A percentile compares a stretch with the other conserved stretches of the same genome.
phyloP scores from a whole-genome alignment of 1,140 invertebrate genomes.

The Drosophila obscura region DNA sequence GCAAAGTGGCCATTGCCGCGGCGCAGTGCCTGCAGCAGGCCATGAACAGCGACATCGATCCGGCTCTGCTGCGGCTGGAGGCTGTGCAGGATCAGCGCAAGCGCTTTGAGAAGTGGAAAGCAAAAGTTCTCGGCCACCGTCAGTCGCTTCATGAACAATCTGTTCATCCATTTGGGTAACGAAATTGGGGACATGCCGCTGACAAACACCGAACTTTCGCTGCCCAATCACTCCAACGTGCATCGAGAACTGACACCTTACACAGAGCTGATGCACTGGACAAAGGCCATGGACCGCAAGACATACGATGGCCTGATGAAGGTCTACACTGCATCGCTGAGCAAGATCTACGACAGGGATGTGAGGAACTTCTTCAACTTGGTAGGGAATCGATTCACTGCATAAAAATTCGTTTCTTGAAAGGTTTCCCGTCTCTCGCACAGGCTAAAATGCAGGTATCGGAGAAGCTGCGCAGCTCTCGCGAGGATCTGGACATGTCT shows the following conservation, averaged over 20 bases:
- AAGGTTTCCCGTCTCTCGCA: neutral
- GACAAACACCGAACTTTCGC: constrained; percentile 86
- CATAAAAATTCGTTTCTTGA: neutral
- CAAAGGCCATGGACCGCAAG: constrained; percentile 92
- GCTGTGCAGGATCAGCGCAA: constrained; percentile 95
- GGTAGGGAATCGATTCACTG: constrained; percentile 31
- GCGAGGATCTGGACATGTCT: constrained; percentile 79
- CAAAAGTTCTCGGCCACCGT: constrained; percentile 93
- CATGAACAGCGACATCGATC: constrained; percentile 89
- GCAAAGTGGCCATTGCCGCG: constrained; percentile 91
- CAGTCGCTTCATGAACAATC: constrained; percentile 94
- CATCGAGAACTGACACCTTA: constrained; percentile 94
- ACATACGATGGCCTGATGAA: constrained; percentile 91
- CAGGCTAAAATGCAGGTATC: constrained; percentile 85
- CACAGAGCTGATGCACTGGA: constrained; percentile 95
- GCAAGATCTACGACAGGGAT: constrained; percentile 94
- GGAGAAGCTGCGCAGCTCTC: constrained; percentile 70
- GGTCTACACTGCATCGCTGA: constrained; percentile 91
- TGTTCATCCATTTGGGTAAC: constrained; percentile 95
- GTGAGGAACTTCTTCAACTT: constrained; percentile 91
- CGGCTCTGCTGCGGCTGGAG: constrained; percentile 88
- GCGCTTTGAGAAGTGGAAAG: constrained; percentile 92
- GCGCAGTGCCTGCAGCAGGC: constrained; percentile 92
- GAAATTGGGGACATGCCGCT: constrained; percentile 84
- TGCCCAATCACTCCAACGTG: constrained; percentile 91